phyloP scores from a whole-genome alignment of 1,140 invertebrate genomes.

The Glomeris maerens region DNA sequence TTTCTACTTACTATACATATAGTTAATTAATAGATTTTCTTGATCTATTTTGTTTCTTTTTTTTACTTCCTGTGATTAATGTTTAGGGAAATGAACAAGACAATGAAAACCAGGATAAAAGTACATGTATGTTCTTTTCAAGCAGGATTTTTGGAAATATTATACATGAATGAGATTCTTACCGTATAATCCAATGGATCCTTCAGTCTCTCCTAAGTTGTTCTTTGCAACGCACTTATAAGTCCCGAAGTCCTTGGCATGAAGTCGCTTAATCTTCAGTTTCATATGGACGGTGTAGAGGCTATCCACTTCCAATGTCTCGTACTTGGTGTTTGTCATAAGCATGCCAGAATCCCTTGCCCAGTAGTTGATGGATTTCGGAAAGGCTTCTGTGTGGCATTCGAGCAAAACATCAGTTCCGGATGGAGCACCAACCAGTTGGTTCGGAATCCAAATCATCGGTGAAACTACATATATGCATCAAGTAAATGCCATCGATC shows the following conservation, averaged over 20 bases:
- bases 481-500: neutral
- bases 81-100: too few species aligned
- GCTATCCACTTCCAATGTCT: conserved; percentile 16
- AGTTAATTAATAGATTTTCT: too few species aligned
- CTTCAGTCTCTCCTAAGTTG: conserved; percentile 82
- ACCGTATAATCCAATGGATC: conserved; percentile 82
- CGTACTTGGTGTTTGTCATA: conserved; percentile 11
- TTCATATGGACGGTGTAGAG: conserved; percentile 29
- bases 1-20: too few species aligned
- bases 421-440: conserved; percentile 30
- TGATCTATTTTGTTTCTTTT: too few species aligned
- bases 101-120: too few species aligned
- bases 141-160: too few species aligned
- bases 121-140: too few species aligned
- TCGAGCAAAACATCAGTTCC: conserved; percentile 30
- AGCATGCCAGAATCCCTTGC: conserved; percentile 12
- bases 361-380: conserved; percentile 16
- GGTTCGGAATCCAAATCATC: conserved; percentile 34
- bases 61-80: too few species aligned
- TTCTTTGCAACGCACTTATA: conserved; percentile 56
- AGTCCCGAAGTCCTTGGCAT: conserved; percentile 30
- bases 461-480: conserved; percentile 33
- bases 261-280: conserved; percentile 29
- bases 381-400: conserved; percentile 29
- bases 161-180: too few species aligned